Base-by-base conservation (phyloP, 2,113 vertebrate species). In the Petrocephalus zakoni region DNA sequence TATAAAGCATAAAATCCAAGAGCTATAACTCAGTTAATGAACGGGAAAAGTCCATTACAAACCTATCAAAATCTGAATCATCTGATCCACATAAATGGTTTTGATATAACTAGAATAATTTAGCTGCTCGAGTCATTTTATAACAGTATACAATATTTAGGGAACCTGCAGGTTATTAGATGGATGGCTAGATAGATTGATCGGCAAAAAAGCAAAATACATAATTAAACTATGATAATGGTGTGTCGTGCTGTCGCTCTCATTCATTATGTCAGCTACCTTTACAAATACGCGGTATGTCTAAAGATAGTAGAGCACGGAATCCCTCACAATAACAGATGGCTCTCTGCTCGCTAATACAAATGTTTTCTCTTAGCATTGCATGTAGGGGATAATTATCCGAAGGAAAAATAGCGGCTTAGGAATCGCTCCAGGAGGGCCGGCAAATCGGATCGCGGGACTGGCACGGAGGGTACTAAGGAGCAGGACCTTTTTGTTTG, bases 11-110 rank as follows among this genome's bases (percentile, higher is more conserved):
- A 95, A 95, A 96, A 95, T 93, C 94, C 95, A 84, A 93, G 92
- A 90, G 93, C 95, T 96, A 96, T 96, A 96, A 96, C 93, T 96
- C 96, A 96, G 95, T 96, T 96, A 96, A 96, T 96, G 96, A 96
- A 96, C 94, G 93, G 95, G 96, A 96, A 96, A 96, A 96, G 95
- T 96, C 96, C 95, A 96, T 96, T 96, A 96, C 94, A 91, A 93
- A 95, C 94, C 96, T 95, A 95, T 96, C 95, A 96, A 94, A 90
- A 93, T 93, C 93, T 91, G 93, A 94, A 94, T 94, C 94, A 94
- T 95, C 95, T 95, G 94, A 95, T 95, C 92, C 94, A 95, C 95
- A 94, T 93, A 96, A 95, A 95, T 94, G 93, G 90, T 92, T 91
- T 93, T 93, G 94, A 95, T 95, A 94, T 94, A 94, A 93, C 94